Percentiles rank a stretch among this genome's conserved stretches.
Conservation (phyloP, 1,140 invertebrate species). For the Asbolus verrucosus region DNA sequence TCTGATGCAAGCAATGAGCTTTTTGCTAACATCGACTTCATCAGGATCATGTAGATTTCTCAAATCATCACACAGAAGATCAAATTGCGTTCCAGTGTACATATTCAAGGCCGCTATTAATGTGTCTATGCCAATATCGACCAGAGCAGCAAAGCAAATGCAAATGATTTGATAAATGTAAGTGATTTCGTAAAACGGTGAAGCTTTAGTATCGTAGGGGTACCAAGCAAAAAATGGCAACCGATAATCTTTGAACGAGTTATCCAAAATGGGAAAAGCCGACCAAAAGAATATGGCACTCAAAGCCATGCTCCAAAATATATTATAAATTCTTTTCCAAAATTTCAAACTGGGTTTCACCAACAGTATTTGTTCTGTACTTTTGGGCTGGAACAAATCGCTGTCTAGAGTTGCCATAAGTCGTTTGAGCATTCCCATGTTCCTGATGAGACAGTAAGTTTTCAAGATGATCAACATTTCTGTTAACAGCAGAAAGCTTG, state of each 20-base stretch:
- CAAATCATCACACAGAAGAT: slow-evolving; percentile 14
- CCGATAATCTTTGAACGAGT: background rate
- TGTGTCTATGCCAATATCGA: background rate
- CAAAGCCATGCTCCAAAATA: background rate
- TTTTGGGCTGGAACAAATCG: background rate
- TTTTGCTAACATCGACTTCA: too few relatives aligned
- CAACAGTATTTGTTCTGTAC: background rate
- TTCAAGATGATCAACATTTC: background rate
- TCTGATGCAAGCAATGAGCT: too few relatives aligned
- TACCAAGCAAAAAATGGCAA: slow-evolving; percentile 20
- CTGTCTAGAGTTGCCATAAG: background rate
- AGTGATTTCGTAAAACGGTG: slow-evolving; percentile 4
- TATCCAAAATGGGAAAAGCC: slow-evolving; percentile 4
- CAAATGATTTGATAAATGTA: slow-evolving; percentile 5
- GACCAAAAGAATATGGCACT: background rate
- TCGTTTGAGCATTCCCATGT: background rate
- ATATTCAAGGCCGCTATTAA: slow-evolving; percentile 13
- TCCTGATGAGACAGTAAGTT: background rate
- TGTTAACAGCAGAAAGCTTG: too few relatives aligned
- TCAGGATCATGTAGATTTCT: background rate
- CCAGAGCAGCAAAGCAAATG: background rate
- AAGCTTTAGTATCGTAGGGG: background rate
- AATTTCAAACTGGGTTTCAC: background rate
- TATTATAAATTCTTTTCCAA: background rate
- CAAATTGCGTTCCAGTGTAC: background rate